Conservation (phyloP, 1,140 invertebrate genomes). For the Maconellicoccus hirsutus region DNA sequence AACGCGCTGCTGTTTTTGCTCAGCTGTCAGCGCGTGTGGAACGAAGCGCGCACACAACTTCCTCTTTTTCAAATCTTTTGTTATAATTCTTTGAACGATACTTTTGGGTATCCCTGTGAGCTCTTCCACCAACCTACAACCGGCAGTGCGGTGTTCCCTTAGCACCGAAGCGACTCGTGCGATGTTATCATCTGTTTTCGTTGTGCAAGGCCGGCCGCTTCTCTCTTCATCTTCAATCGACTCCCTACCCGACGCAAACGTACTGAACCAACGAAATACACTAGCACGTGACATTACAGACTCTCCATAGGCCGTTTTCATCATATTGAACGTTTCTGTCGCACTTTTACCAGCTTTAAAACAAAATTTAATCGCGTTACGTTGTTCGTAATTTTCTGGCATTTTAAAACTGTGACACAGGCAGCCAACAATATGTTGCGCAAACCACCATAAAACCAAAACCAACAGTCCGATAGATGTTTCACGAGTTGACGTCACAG, state of each 20-base stretch:
- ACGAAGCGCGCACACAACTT: not conserved
- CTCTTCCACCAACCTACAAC: no score
- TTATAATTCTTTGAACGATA: slow-evolving; percentile 12
- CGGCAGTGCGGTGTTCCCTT: no score
- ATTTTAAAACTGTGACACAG: not conserved
- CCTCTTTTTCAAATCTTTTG: not conserved
- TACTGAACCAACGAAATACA: slow-evolving; percentile 25
- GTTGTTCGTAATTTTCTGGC: slow-evolving; percentile 23
- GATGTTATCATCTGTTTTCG: slow-evolving; percentile 23
- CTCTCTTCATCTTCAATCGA: slow-evolving; percentile 23
- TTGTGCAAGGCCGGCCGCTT: slow-evolving; percentile 15
- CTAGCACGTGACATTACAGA: not conserved
- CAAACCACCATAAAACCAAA: slow-evolving; percentile 18
- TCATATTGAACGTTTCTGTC: slow-evolving; percentile 25
- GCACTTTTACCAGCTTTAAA: slow-evolving; percentile 26
- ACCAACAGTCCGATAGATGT: no score
- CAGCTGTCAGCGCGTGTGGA: slow-evolving; percentile 13
- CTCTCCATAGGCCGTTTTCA: slow-evolving; percentile 26
- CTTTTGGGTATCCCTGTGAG: not conserved
- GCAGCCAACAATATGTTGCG: not conserved
- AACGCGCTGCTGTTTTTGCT: slow-evolving; percentile 25
- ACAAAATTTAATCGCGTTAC: slow-evolving; percentile 27
- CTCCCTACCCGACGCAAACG: slow-evolving; percentile 26
- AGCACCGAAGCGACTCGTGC: slow-evolving; percentile 32
- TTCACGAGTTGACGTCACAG: no score